A percentile compares a stretch with the other conserved stretches of the same genome.
Evolutionary conservation across 1,140 invertebrate species (phyloP).

Genomic region (Temnothorax longispinosus): DNA sequence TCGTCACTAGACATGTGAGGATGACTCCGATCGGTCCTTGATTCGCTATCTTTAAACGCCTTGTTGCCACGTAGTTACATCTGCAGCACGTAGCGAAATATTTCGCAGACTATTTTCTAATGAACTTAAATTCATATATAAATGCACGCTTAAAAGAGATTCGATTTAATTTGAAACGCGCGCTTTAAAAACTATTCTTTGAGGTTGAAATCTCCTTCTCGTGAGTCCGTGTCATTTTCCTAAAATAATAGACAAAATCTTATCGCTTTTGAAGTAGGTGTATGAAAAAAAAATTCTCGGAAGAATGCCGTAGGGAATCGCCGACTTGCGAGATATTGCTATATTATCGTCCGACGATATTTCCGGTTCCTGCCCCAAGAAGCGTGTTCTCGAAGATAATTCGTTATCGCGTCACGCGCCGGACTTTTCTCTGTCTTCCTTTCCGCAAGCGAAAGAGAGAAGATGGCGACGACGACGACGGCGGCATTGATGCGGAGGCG

Average conservation of each 20-base stretch:
- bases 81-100: background rate
- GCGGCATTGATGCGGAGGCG: background rate
- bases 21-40: constrained; percentile 57
- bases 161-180: background rate
- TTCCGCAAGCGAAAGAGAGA: constrained; percentile 65
- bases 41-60: constrained; percentile 47
- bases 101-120: background rate
- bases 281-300: constrained; percentile 13
- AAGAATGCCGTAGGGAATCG: constrained; percentile 50
- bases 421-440: constrained; percentile 60
- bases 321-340: constrained; percentile 78
- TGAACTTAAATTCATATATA: background rate
- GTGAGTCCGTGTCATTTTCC: background rate
- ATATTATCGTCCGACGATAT: constrained; percentile 76
- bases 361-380: constrained; percentile 84
- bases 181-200: background rate
- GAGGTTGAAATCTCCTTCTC: background rate
- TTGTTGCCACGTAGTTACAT: background rate
- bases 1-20: constrained; percentile 67
- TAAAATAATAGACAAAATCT: constrained; percentile 1
- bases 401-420: constrained; percentile 70
- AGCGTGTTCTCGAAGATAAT: constrained; percentile 80
- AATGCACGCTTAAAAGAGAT: background rate
- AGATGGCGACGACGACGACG: constrained; percentile 68
- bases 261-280: constrained; percentile 18